Evolutionary conservation across 2,113 vertebrate species (phyloP), one percentile per base, ranked within the genome.

Genomic region (Montifringilla adamsi): DNA sequence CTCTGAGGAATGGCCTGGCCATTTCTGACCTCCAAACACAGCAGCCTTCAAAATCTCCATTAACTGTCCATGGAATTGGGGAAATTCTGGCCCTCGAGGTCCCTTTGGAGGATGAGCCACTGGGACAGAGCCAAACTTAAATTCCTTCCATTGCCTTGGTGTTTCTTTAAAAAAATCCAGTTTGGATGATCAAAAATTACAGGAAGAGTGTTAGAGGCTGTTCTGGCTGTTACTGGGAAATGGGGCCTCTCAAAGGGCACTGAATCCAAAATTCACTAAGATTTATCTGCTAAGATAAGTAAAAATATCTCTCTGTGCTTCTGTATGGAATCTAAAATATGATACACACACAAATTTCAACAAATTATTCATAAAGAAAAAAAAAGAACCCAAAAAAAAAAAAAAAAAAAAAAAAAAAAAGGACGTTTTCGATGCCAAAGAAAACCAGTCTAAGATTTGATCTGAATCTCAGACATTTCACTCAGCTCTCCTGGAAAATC

Each of bases 51-150:
- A 44, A 8, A 30, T 4, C 35, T 13, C 37, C 2, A 1, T 3
- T 1, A 4, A 0, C 39, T 33, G 22, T 0, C 52, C 35, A 0
- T 6, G 43, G 62, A 6, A 2, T 1, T 4, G 13, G 44, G 13
- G 44, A n/a, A 35, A 20, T n/a, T 17, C 43, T 27, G 35, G 17
- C 10, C 49, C 69, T 20, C 1, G 0, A 13, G 41, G 28, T 33
- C 39, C 28, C n/a, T 6, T 6, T 13, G 82, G 6, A n/a, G 24
- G 15, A 16, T 0, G n/a, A 64, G 49, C 33, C 58, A 4, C 33
- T 1, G 39, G 49, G 14, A 33, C 58, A 84, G 13, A 26, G n/a
- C 13, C 60, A 53, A 4, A 0, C 13, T 14, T 3, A 6, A 62
- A 22, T 14, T 10, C 58, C 47, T 62, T 5, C 27, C 39, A 16